Percentiles rank a stretch among this genome's conserved stretches.
Evolutionary conservation across 2,797 vertebrate genomes (phyloP).

Genomic region (Siniperca undulata): DNA sequence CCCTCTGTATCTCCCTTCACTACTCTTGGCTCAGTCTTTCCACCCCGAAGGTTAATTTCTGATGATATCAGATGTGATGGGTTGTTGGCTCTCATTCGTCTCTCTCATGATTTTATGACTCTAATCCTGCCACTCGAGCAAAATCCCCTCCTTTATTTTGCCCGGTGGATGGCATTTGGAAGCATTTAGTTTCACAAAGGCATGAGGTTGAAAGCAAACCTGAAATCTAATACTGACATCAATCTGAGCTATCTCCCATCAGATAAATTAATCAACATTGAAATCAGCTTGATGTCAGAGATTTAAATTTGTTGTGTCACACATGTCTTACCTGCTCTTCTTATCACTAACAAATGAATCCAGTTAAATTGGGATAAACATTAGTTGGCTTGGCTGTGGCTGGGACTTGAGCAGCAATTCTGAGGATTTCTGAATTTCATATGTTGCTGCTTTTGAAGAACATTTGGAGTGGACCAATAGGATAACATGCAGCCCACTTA

Average conservation of each 20-base stretch:
- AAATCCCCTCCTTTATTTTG: constrained; percentile 70
- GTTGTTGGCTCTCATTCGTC: constrained; percentile 78
- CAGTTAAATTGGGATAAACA: constrained; percentile 42
- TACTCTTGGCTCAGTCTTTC: constrained; percentile 70
- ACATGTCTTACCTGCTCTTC: constrained; percentile 22
- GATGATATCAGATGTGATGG: constrained; percentile 79
- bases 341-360: constrained; percentile 39
- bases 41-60: constrained; percentile 79
- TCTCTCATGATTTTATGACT: constrained; percentile 77
- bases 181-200: constrained; percentile 73
- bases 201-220: constrained; percentile 65
- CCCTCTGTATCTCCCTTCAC: constrained; percentile 54
- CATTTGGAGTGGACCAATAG: constrained; percentile 28
- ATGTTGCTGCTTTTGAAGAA: constrained; percentile 30
- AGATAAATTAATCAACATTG: constrained; percentile 53
- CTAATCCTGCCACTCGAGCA: constrained; percentile 78
- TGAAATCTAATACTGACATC: constrained; percentile 66
- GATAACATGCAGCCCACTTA: constrained; percentile 23
- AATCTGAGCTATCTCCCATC: constrained; percentile 44
- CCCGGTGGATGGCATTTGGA: constrained; percentile 63
- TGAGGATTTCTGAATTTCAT: constrained; percentile 30
- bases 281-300: constrained; percentile 53
- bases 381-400: constrained; percentile 16
- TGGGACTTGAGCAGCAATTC: constrained; percentile 14
- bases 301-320: constrained; percentile 44